Evolutionary conservation across 2,113 vertebrate genomes (phyloP).

Genomic region (Ibidorhyncha struthersii): DNA sequence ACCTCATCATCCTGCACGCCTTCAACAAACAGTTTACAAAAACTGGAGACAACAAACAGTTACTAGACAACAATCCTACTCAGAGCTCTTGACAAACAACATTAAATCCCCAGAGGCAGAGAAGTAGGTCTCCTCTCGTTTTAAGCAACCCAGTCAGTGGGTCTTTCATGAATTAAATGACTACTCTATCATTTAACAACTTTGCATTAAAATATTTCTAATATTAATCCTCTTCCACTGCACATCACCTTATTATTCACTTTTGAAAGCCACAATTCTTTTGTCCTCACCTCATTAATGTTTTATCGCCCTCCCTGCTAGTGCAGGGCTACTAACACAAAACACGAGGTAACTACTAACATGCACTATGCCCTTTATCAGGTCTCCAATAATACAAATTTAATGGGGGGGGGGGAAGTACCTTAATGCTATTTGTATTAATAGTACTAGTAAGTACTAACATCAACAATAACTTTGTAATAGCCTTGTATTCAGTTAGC

Average conservation of each 20-base stretch:
- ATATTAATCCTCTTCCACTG: background rate
- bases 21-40: background rate
- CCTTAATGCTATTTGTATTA: background rate
- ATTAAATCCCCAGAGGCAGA: background rate
- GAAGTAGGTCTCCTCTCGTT: background rate
- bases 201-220: background rate
- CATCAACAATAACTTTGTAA: background rate
- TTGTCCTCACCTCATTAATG: background rate
- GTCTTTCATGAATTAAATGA: background rate
- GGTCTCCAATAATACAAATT: background rate
- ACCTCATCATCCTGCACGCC: background rate
- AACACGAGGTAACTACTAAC: background rate
- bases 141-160: background rate
- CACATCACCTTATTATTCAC: background rate
- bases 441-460: background rate
- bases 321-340: background rate
- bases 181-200: background rate
- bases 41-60: background rate
- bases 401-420: fast-evolving
- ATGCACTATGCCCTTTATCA: background rate
- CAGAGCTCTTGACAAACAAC: too few species aligned
- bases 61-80: background rate
- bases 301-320: background rate
- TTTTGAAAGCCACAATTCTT: background rate
- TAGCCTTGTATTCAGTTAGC: background rate